Conservation (phyloP, 2,888 invertebrate species). For the Invenusta paracnida region DNA sequence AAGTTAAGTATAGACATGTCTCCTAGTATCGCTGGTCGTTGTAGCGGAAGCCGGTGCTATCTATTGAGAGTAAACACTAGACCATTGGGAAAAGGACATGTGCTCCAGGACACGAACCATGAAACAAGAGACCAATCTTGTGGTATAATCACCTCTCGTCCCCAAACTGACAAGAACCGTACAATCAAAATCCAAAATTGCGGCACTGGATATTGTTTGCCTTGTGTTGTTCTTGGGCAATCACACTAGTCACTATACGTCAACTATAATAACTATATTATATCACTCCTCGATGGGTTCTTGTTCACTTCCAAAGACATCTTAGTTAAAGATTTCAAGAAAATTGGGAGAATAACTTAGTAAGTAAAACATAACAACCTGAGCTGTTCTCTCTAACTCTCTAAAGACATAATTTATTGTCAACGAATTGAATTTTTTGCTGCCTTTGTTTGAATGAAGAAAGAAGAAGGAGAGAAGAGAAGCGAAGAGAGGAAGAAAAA, state of each 20-base stretch:
- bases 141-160: neutral
- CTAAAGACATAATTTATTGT: neutral
- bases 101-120: neutral
- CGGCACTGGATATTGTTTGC: no score
- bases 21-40: neutral
- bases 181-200: no score
- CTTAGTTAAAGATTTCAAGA: neutral
- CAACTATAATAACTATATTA: no score
- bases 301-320: neutral
- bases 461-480: no score
- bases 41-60: slow-evolving; percentile 7
- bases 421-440: neutral
- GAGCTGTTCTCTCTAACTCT: no score
- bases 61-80: neutral
- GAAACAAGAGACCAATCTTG: neutral
- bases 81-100: slow-evolving; percentile 15
- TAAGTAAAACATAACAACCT: neutral
- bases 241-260: no score
- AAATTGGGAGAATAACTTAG: neutral
- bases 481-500: no score
- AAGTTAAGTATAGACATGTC: slow-evolving; percentile 19
- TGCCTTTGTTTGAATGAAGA: neutral
- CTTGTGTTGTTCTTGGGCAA: no score
- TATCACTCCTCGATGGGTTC: no score
- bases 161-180: neutral